Percentiles rank a stretch among this genome's conserved stretches.
phyloP scores from a whole-genome alignment of 2,113 vertebrate species.

The Bostrychus sinensis region DNA sequence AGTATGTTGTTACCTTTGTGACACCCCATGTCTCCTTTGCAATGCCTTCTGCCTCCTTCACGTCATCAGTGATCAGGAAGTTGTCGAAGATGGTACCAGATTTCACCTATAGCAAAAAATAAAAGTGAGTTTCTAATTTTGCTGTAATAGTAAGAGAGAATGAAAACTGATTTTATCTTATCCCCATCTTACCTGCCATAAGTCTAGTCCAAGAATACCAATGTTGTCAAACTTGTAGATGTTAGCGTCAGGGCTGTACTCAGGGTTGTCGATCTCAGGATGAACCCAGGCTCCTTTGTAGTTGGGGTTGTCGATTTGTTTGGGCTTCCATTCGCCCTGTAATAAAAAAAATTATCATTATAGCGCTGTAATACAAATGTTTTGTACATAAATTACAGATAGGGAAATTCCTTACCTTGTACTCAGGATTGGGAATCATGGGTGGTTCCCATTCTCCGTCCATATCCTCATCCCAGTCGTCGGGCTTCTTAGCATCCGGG shows the following conservation, averaged over 20 bases:
- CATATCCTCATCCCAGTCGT: constrained; percentile 83
- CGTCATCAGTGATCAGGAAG: constrained; percentile 83
- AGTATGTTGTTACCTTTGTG: constrained; percentile 75
- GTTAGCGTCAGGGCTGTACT: constrained; percentile 70
- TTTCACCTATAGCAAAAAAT: constrained; percentile 78
- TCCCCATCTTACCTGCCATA: constrained; percentile 85
- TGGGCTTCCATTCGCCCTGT: constrained; percentile 85
- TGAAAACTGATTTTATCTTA: not conserved
- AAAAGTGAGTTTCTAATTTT: not conserved
- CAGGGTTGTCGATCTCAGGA: constrained; percentile 82
- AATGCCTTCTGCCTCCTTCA: constrained; percentile 83
- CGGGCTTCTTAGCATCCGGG: constrained; percentile 82
- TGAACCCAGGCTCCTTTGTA: constrained; percentile 87
- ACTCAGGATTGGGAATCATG: constrained; percentile 84
- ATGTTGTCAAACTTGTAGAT: constrained; percentile 85
- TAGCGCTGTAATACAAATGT: not conserved
- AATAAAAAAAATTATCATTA: constrained; percentile 10
- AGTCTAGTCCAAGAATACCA: constrained; percentile 83
- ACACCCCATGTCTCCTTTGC: constrained; percentile 84
- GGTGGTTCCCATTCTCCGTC: constrained; percentile 84
- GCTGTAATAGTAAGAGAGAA: not conserved
- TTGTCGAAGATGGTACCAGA: constrained; percentile 91
- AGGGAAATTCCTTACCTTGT: constrained; percentile 74
- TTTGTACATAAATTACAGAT: no score
- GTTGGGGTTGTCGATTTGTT: constrained; percentile 82